Evolutionary conservation across 2,888 invertebrate genomes (phyloP).

Genomic region (Nemoura dubitans): DNA sequence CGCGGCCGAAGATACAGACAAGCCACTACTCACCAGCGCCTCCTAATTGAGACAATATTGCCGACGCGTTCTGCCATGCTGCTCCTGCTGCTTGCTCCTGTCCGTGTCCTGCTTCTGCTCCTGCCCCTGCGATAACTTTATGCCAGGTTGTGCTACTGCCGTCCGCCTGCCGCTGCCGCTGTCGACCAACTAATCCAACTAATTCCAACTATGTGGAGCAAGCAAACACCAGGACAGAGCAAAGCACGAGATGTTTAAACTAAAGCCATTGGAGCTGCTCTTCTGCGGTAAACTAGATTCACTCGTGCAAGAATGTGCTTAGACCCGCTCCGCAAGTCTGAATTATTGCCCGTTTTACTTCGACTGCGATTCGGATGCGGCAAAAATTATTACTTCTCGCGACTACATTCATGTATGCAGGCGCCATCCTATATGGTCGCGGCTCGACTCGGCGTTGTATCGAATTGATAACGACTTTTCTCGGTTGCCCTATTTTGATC

Average conservation of each 20-base stretch:
- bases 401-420: not conserved
- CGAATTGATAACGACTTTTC: not conserved
- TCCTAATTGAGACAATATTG: slow-evolving; percentile 22
- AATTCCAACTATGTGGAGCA: not conserved
- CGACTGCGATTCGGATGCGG: not conserved
- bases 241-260: not conserved
- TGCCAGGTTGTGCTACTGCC: not conserved
- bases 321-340: not conserved
- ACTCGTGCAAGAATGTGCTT: slow-evolving; percentile 12
- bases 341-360: slow-evolving; percentile 7
- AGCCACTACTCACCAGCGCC: not conserved
- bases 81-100: not conserved
- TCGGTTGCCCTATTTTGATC: not conserved
- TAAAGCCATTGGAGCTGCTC: not conserved
- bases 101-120: not conserved
- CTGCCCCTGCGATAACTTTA: not conserved
- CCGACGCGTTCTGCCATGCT: not conserved
- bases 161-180: not conserved
- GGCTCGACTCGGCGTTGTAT: not conserved
- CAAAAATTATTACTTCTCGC: not conserved
- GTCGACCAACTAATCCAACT: not conserved
- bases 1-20: not conserved
- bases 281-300: slow-evolving; percentile 3
- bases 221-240: not conserved
- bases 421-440: not conserved